These are phyloP conservation scores for Heteractis magnifica DNA, from an alignment of 92 coral and sea anemone genomes.

Conservation along the genomic window DNA sequence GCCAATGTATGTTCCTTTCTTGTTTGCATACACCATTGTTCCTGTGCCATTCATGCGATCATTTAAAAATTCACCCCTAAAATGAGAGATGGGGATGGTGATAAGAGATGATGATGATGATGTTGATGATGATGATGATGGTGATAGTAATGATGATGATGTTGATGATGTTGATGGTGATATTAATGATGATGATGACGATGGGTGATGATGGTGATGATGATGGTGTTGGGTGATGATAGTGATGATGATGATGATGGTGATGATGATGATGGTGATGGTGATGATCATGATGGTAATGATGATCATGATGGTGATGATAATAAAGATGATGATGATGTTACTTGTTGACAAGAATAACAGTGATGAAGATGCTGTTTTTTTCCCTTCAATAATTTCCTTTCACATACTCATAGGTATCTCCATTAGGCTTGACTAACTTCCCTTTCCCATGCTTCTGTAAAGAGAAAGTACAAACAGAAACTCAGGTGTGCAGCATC, in stretches of 20 bases:
- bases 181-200: background rate
- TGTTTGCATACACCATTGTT: conserved; percentile 70
- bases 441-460: conserved; percentile 94
- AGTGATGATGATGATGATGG: background rate
- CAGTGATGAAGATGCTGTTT: background rate
- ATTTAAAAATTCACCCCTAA: conserved; percentile 83
- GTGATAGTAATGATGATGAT: background rate
- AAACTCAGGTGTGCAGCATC: background rate
- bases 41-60: conserved; percentile 85
- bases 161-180: background rate
- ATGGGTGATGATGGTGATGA: background rate
- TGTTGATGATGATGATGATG: background rate
- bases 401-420: conserved; percentile 70
- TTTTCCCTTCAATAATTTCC: background rate
- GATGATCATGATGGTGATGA: background rate
- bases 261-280: background rate
- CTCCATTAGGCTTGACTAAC: conserved; percentile 73
- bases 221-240: background rate
- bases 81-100: background rate
- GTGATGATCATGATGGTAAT: background rate
- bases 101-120: background rate
- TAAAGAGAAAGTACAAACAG: background rate
- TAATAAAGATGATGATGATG: background rate
- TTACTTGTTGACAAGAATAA: no score
- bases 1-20: conserved; percentile 75